These are phyloP conservation scores for Anadara kagoshimensis DNA, from an alignment of 1,140 invertebrate species.

Conservation along the genomic window DNA sequence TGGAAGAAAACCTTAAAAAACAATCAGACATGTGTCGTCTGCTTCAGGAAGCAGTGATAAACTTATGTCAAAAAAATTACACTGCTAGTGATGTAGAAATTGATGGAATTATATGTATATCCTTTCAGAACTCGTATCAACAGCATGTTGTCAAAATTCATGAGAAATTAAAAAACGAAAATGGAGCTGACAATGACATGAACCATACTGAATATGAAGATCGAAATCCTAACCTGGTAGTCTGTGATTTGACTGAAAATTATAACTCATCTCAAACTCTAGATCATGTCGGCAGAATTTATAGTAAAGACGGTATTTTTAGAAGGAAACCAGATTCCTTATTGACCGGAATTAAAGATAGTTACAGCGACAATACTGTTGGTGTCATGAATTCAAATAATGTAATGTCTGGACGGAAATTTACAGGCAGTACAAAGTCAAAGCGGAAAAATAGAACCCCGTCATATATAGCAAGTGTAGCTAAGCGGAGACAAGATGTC, in stretches of 20 bases:
- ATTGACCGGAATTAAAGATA: no score
- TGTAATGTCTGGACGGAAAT: neutral
- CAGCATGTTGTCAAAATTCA: constrained; percentile 44
- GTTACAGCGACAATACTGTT: neutral
- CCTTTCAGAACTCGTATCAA: constrained; percentile 13
- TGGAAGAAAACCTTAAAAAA: no score
- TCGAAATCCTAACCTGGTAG: no score
- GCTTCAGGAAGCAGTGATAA: constrained; percentile 23
- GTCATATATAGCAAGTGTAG: neutral
- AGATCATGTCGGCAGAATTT: no score
- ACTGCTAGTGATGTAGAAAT: constrained; percentile 28
- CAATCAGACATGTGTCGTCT: neutral
- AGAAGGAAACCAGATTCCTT: no score
- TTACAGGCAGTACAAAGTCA: neutral
- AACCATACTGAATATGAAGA: no score
- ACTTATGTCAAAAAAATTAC: constrained; percentile 32
- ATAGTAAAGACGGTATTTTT: no score
- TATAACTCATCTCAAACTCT: no score
- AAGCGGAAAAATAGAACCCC: neutral
- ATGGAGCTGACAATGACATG: no score
- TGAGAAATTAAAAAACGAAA: constrained; percentile 22
- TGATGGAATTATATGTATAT: constrained; percentile 40
- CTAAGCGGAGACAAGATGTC: neutral
- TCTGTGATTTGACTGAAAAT: no score
- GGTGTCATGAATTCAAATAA: neutral